These are phyloP conservation scores for Silurus meridionalis DNA, from an alignment of 2,113 vertebrate genomes.

Conservation along the genomic window DNA sequence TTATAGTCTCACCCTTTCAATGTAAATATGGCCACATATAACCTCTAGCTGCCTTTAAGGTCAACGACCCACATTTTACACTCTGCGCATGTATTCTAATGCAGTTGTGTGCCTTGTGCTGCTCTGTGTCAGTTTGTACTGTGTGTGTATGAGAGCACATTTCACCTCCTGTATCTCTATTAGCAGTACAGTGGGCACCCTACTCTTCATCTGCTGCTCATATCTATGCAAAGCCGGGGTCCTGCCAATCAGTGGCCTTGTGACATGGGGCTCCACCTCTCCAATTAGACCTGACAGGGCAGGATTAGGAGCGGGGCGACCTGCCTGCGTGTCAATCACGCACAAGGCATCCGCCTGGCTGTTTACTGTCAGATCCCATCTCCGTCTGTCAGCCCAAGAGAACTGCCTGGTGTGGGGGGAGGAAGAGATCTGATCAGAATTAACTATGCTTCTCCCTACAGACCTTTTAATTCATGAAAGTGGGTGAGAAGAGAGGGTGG, in stretches of 20 bases:
- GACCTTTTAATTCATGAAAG: conserved; percentile 82
- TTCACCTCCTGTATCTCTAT: conserved; percentile 67
- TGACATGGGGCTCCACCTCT: conserved; percentile 81
- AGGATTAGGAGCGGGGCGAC: conserved; percentile 81
- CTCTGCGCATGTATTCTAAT: conserved; percentile 63
- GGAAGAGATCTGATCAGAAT: conserved; percentile 78
- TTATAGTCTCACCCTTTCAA: conserved; percentile 4
- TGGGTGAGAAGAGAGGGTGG: conserved; percentile 49
- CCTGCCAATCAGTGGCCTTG: conserved; percentile 82
- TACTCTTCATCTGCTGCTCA: conserved; percentile 67
- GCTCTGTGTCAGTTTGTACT: conserved; percentile 16
- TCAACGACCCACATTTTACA: conserved; percentile 59
- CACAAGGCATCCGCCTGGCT: conserved; percentile 75
- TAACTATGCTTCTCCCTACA: conserved; percentile 78
- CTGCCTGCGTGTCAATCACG: conserved; percentile 80
- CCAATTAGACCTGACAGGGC: conserved; percentile 84
- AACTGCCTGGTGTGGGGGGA: conserved; percentile 67
- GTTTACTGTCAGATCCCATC: conserved; percentile 84
- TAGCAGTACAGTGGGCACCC: conserved; percentile 69
- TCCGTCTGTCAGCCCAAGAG: conserved; percentile 74
- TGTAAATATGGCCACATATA: conserved; percentile 13
- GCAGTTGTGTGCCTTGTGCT: conserved; percentile 35
- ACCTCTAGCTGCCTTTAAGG: conserved; percentile 53
- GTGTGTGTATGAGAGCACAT: conserved; percentile 23
- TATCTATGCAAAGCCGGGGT: conserved; percentile 84